A percentile compares a stretch with the other conserved stretches of the same genome.
Conservation (phyloP, 2,797 vertebrate species). For the Tamandua tetradactyla region DNA sequence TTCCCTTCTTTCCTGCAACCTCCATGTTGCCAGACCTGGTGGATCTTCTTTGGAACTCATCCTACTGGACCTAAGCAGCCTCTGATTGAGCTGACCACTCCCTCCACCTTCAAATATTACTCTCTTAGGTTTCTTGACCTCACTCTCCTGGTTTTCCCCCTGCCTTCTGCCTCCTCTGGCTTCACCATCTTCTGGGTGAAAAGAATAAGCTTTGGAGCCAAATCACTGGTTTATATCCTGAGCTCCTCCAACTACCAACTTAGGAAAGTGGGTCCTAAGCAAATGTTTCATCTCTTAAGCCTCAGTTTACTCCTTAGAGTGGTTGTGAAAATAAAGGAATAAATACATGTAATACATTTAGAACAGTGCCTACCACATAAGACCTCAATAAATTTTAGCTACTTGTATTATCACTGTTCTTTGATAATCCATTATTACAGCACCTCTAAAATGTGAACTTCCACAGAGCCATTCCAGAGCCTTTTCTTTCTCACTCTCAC, state of each 20-base stretch:
- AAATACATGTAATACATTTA: not conserved
- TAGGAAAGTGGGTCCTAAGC: not conserved
- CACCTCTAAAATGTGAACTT: not conserved
- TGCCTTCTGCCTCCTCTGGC: not conserved
- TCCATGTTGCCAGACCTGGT: fast-evolving
- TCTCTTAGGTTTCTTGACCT: not conserved
- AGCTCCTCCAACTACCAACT: not conserved
- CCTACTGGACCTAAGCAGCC: not conserved
- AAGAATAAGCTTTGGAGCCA: not conserved
- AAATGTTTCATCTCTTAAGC: not conserved
- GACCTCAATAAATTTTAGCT: not conserved
- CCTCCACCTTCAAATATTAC: not conserved
- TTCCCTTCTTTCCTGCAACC: not conserved
- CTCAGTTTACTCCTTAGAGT: not conserved
- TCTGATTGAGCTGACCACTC: not conserved
- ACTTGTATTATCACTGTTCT: not conserved
- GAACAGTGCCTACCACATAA: not conserved
- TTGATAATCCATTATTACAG: not conserved
- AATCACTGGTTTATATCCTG: not conserved
- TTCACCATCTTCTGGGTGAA: not conserved
- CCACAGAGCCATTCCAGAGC: fast-evolving
- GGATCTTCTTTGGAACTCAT: not conserved
- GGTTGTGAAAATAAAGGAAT: not conserved
- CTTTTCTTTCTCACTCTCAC: not conserved
- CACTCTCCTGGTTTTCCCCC: not conserved